phyloP scores from a whole-genome alignment of 2,888 invertebrate species.

The Drosophila fulvimacula region DNA sequence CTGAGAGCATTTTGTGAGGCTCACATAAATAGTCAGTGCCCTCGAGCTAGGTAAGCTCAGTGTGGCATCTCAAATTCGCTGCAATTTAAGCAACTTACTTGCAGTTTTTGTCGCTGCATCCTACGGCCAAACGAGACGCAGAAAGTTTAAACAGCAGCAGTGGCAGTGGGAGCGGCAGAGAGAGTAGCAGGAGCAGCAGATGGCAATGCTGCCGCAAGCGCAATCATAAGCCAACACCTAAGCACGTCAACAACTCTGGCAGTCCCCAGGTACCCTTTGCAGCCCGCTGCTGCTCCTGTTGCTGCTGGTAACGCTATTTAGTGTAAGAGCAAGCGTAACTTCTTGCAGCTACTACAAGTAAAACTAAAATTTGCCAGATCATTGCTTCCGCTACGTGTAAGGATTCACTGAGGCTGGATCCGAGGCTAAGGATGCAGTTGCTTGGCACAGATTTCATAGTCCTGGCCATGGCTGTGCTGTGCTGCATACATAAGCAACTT shows the following conservation, averaged over 20 bases:
- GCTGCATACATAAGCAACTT: slow-evolving; percentile 57
- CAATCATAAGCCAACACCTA: slow-evolving; percentile 79
- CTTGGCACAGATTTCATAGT: slow-evolving; percentile 56
- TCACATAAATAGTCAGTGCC: slow-evolving; percentile 26
- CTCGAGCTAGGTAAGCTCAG: slow-evolving; percentile 55
- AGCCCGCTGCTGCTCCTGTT: not conserved
- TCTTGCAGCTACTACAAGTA: slow-evolving; percentile 71
- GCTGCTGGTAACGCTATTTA: slow-evolving; percentile 64
- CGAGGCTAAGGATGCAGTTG: slow-evolving; percentile 20
- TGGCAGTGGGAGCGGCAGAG: slow-evolving; percentile 13
- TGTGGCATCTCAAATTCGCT: slow-evolving; percentile 67
- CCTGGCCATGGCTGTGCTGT: slow-evolving; percentile 32
- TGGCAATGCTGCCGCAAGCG: slow-evolving; percentile 60
- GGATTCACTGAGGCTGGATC: slow-evolving; percentile 58
- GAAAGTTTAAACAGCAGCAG: slow-evolving; percentile 22
- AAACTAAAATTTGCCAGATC: slow-evolving; percentile 79
- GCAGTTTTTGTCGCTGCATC: slow-evolving; percentile 76
- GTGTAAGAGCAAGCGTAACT: slow-evolving; percentile 66
- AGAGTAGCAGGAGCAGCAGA: slow-evolving; percentile 17
- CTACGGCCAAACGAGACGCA: slow-evolving; percentile 38
- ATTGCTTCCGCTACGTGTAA: slow-evolving; percentile 77
- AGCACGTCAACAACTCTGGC: slow-evolving; percentile 76
- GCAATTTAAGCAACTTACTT: slow-evolving; percentile 78
- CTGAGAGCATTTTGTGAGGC: slow-evolving; percentile 21
- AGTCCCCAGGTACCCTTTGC: slow-evolving; percentile 26